phyloP scores from a whole-genome alignment of 2,888 invertebrate genomes.

The Ariolimax columbianus region DNA sequence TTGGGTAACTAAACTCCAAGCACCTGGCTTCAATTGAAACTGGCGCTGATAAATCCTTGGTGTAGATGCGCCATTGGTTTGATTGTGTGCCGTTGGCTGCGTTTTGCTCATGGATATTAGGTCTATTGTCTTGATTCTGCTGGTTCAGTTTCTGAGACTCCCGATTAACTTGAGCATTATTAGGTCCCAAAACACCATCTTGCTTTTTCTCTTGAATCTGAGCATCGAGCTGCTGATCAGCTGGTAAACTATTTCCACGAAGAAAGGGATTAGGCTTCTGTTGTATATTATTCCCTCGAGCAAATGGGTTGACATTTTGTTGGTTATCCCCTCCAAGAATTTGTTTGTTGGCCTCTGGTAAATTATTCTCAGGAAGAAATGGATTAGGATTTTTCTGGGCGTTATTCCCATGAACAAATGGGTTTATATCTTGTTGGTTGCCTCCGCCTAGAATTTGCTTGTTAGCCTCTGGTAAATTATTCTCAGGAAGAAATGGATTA shows the following conservation, averaged over 20 bases:
- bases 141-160: too few relatives aligned
- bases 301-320: background rate
- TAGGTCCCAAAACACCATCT: too few relatives aligned
- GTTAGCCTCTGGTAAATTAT: background rate
- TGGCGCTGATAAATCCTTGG: background rate
- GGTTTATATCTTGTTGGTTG: background rate
- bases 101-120: too few relatives aligned
- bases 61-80: too few relatives aligned
- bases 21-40: background rate
- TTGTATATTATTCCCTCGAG: background rate
- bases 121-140: too few relatives aligned
- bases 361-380: background rate
- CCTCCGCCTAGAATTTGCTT: background rate
- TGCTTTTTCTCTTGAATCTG: constrained; percentile 1
- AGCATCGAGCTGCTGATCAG: background rate
- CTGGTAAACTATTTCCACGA: too few relatives aligned
- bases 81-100: too few relatives aligned
- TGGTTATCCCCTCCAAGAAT: background rate
- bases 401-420: background rate
- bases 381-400: background rate
- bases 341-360: background rate
- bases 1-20: constrained; percentile 8
- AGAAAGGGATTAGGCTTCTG: background rate
- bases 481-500: background rate
- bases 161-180: too few relatives aligned